Base-by-base conservation (phyloP, 2,888 invertebrate species). In the Synergus japonicus region DNA sequence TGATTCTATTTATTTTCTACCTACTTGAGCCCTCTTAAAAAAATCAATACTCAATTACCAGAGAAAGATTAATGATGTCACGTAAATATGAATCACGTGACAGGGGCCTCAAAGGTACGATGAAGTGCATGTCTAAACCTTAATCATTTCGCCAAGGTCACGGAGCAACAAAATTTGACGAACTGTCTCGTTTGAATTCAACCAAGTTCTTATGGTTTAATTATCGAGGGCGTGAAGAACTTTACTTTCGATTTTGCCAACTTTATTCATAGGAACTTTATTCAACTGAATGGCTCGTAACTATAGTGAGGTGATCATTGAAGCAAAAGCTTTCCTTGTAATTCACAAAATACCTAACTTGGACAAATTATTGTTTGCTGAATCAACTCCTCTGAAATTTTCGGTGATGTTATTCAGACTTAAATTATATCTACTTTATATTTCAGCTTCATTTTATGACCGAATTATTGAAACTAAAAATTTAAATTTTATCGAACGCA, bases 11-110 rank as follows among this genome's bases (percentile, higher is more conserved):
- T 67, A 54, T 18, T 54, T 54, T 12, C 54, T 37, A 54, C 54
- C 37, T 73, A 54, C 73, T 54, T 54, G 54, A 41, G 54, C 37
- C 49, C 54, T 73, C 54, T 49, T 69, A 69, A 80, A 76, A 77
- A 60, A 76, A 83, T 82, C 81, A 67, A 83, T 83, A 81, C 37
- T 80, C 79, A 73, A 80, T 83, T 83, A 81, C 58, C 69, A 76
- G 63, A 43, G 73, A 64, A 81, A 79, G 81, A 83, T 80, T 83
- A 77, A 78, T 76, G 79, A 81, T 82, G 78, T 82, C 77, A 79
- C 67, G 77, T 80, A 80, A 79, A 60, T 77, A 64, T n/a, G 73
- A 73, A 78, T 69, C 76, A 78, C 78, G 78, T 69, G 73, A 80
- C 67, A 60, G 67, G 76, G 73, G 12, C 54, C 22, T 73, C 54